These are phyloP conservation scores for Macrotus californicus DNA, from an alignment of 2,113 vertebrate genomes.

Conservation along the genomic window DNA sequence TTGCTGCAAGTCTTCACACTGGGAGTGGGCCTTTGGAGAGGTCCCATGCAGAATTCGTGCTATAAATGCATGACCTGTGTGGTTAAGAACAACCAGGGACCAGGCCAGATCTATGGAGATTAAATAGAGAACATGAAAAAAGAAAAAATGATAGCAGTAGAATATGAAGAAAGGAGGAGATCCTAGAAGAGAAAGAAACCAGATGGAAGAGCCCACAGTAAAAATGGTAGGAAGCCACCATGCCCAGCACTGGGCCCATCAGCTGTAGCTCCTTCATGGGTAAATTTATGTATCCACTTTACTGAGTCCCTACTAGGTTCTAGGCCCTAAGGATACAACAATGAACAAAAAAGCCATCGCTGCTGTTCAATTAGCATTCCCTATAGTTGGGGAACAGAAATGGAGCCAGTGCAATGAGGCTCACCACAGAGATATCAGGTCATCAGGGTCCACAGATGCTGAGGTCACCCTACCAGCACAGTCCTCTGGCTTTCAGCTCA, in stretches of 20 bases:
- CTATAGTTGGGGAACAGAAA: not conserved
- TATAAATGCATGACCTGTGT: not conserved
- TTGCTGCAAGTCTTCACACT: not conserved
- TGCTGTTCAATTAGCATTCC: not conserved
- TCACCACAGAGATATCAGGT: not conserved
- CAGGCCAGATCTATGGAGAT: not conserved
- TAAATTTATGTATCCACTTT: not conserved
- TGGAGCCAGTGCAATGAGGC: not conserved
- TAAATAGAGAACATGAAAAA: not conserved
- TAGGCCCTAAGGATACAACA: not conserved
- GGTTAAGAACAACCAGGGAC: not conserved
- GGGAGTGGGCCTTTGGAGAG: not conserved
- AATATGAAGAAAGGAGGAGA: not conserved
- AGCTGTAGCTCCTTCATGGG: rapidly evolving
- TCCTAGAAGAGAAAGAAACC: not conserved
- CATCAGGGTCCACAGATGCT: too few species aligned
- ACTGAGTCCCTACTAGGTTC: not conserved
- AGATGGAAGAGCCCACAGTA: not conserved
- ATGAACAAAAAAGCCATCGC: not conserved
- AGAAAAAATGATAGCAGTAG: not conserved
- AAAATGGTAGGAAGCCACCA: not conserved
- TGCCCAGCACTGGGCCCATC: too few species aligned
- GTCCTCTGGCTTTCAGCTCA: not conserved
- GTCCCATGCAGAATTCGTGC: not conserved
- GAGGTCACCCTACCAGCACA: rapidly evolving